Conservation (phyloP, 2,888 invertebrate species). For the Neoitamus cyanurus region DNA sequence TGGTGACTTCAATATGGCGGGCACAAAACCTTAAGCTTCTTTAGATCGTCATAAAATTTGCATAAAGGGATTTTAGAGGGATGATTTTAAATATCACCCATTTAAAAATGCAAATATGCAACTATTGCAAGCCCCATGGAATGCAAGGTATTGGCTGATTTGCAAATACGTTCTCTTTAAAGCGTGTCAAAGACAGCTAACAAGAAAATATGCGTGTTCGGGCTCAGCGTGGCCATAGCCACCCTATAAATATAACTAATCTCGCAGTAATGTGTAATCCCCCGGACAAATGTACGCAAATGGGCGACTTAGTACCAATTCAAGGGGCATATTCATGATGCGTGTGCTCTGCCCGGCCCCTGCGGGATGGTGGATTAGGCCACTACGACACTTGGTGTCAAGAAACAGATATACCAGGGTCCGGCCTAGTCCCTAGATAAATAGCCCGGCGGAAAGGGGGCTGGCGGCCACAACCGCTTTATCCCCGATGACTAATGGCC, state of each 20-base stretch:
- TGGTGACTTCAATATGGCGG: no score
- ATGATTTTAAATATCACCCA: no score
- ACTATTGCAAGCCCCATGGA: no score
- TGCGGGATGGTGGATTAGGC: constrained; percentile 7
- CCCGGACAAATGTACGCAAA: constrained; percentile 34
- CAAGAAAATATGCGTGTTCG: constrained; percentile 18
- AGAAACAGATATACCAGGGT: constrained; percentile 12
- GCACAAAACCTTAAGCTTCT: no score
- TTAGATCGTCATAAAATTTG: no score
- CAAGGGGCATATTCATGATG: constrained; percentile 38
- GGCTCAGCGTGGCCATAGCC: not conserved
- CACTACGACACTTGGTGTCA: not conserved
- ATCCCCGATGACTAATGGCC: constrained; percentile 38
- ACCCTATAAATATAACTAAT: constrained; percentile 41
- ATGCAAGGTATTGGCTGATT: no score
- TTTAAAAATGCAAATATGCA: no score
- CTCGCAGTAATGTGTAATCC: constrained; percentile 40
- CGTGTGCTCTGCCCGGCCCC: not conserved
- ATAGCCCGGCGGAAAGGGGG: not conserved
- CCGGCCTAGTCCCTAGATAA: not conserved
- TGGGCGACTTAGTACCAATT: constrained; percentile 29
- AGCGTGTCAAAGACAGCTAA: not conserved
- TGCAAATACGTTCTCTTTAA: not conserved
- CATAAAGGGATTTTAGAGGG: no score
- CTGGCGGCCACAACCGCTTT: constrained; percentile 8